phyloP scores from a whole-genome alignment of 2,113 vertebrate species.

The Pachypanchax playfairii region DNA sequence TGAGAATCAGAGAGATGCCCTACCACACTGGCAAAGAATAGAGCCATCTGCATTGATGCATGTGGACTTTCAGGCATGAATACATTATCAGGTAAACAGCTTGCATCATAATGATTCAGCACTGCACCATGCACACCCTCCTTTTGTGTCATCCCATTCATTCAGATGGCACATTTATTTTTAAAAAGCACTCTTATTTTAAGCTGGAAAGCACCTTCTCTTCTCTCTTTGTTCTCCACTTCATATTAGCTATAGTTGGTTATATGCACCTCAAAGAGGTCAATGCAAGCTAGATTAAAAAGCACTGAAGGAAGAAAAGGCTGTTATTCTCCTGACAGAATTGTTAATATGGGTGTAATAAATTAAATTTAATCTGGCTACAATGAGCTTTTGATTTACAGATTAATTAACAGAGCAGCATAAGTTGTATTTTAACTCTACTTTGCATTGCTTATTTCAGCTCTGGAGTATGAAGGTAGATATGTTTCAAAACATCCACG shows the following conservation, averaged over 20 bases:
- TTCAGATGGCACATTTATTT: neutral
- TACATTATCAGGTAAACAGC: slow-evolving; percentile 5
- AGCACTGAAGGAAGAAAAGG: too few relatives aligned
- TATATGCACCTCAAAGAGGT: slow-evolving; percentile 52
- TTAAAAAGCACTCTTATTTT: neutral
- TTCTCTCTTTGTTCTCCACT: slow-evolving; percentile 9
- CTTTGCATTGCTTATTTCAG: too few relatives aligned
- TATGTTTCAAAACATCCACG: too few relatives aligned
- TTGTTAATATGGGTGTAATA: too few relatives aligned
- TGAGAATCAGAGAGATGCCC: slow-evolving; percentile 13
- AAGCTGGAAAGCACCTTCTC: neutral
- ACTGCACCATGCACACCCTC: neutral
- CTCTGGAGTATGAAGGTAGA: too few relatives aligned
- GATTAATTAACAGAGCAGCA: too few relatives aligned
- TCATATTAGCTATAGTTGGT: slow-evolving; percentile 50
- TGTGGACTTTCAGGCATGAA: slow-evolving; percentile 2
- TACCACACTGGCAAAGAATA: neutral
- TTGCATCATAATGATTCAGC: slow-evolving; percentile 10
- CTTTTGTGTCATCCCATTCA: neutral
- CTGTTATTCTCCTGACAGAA: too few relatives aligned
- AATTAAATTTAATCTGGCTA: too few relatives aligned
- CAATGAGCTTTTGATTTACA: too few relatives aligned
- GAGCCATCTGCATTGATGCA: slow-evolving; percentile 22
- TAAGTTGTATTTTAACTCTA: too few relatives aligned
- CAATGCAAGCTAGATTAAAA: too few relatives aligned